Conservation (phyloP, 2,113 vertebrate genomes). For the Glaucidium brasilianum region DNA sequence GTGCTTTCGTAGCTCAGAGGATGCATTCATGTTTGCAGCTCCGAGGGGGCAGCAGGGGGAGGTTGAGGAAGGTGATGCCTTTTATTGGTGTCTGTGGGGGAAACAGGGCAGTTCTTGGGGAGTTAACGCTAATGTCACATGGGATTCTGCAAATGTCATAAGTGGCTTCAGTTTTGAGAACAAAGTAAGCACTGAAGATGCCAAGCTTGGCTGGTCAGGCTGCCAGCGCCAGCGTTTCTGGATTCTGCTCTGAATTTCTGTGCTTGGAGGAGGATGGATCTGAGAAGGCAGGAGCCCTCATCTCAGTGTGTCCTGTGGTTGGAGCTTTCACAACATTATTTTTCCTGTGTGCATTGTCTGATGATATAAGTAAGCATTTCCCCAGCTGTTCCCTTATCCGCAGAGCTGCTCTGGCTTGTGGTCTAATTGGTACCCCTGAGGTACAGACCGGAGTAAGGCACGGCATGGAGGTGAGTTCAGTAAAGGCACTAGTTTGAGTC, state of each 20-base stretch:
- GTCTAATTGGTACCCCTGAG: conserved; percentile 48
- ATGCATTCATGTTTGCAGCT: neutral
- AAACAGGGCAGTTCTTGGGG: neutral
- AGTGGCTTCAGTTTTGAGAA: neutral
- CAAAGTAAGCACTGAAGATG: neutral
- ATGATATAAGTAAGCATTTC: neutral
- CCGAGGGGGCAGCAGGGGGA: neutral
- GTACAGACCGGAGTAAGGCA: neutral
- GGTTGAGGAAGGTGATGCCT: neutral
- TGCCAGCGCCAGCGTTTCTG: accelerated
- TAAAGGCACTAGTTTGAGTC: neutral
- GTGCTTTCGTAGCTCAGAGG: conserved; percentile 6
- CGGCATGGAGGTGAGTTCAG: neutral
- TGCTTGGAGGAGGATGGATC: neutral
- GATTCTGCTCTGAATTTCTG: neutral
- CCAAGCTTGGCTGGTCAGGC: neutral
- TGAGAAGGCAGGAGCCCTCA: neutral
- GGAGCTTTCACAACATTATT: accelerated
- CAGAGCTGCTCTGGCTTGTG: conserved; percentile 1
- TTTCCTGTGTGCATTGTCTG: neutral
- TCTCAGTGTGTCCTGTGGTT: neutral
- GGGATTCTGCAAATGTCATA: neutral
- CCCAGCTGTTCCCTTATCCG: neutral
- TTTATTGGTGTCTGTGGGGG: conserved; percentile 21
- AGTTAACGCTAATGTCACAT: accelerated